phyloP scores from a whole-genome alignment of 2,113 vertebrate species.

The Bufo gargarizans region DNA sequence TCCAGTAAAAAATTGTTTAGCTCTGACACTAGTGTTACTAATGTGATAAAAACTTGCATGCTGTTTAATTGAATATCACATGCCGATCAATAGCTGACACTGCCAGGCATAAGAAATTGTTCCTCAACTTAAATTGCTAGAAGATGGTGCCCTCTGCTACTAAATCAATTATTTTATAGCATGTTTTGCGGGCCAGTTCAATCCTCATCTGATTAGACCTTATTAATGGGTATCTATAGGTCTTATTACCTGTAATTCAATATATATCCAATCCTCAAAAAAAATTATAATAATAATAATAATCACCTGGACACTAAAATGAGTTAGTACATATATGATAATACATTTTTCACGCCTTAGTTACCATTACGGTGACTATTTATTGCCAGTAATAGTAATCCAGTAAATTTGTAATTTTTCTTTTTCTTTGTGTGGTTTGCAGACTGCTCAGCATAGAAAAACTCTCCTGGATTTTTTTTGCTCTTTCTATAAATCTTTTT shows the following conservation, averaged over 20 bases:
- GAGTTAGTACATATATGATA: no score
- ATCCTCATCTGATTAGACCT: neutral
- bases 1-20: neutral
- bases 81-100: conserved; percentile 8
- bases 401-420: no score
- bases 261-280: neutral
- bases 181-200: neutral
- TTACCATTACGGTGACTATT: no score
- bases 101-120: conserved; percentile 3
- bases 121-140: neutral
- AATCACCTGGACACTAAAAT: no score
- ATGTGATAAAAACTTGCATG: conserved; percentile 9
- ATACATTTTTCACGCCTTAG: no score
- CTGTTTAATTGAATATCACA: conserved; percentile 11
- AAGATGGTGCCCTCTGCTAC: neutral
- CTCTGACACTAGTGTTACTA: conserved; percentile 1
- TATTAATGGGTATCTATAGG: neutral
- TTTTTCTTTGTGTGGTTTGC: no score
- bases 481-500: no score
- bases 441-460: no score
- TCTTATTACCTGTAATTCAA: neutral
- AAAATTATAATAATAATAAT: no score
- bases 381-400: no score
- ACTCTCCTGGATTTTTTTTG: no score
- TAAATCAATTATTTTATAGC: neutral